phyloP scores from a whole-genome alignment of 92 coral and sea anemone species.

The Phenganax subtilis region DNA sequence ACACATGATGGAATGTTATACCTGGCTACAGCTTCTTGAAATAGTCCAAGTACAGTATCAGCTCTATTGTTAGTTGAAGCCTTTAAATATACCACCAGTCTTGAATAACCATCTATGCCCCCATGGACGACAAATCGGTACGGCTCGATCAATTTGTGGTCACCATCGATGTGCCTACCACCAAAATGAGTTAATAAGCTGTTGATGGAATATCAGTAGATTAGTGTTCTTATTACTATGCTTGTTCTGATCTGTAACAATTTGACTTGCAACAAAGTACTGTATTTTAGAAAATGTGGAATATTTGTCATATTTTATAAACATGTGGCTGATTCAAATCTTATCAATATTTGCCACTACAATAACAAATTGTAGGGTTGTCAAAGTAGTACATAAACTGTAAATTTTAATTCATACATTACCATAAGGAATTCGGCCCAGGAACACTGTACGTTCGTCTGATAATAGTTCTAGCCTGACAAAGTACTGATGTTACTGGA shows the following conservation, averaged over 20 bases:
- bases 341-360: not conserved
- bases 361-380: no score
- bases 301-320: not conserved
- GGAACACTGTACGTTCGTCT: slow-evolving; percentile 38
- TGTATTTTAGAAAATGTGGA: not conserved
- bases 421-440: slow-evolving; percentile 47
- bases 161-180: slow-evolving; percentile 40
- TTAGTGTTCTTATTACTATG: no score
- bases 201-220: no score
- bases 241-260: no score
- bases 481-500: slow-evolving; percentile 38
- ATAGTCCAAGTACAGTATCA: slow-evolving; percentile 27
- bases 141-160: slow-evolving; percentile 34
- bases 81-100: slow-evolving; percentile 13
- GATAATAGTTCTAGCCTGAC: slow-evolving; percentile 41
- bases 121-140: slow-evolving; percentile 34
- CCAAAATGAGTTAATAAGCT: not conserved
- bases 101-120: slow-evolving; percentile 9
- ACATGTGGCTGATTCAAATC: not conserved
- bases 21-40: slow-evolving; percentile 4
- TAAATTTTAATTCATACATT: no score
- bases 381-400: no score
- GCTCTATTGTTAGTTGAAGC: slow-evolving; percentile 34
- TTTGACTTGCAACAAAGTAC: not conserved
- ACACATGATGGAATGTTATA: slow-evolving; percentile 30